Evolutionary conservation across 1,140 invertebrate genomes (phyloP).

Genomic region (Campoletis sonorensis): DNA sequence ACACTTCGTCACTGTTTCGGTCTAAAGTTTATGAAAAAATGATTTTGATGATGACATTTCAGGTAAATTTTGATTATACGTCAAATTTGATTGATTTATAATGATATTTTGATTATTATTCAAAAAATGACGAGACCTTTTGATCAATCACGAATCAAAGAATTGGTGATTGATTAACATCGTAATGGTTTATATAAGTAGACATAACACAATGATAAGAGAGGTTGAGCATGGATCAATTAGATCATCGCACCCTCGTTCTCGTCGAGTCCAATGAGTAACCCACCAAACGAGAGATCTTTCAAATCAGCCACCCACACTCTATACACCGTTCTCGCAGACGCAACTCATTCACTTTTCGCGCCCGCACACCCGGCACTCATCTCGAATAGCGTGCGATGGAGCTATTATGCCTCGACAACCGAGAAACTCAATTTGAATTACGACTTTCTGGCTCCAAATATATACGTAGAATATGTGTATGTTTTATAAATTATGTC

Average conservation of each 20-base stretch:
- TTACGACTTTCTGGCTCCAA: constrained; percentile 57
- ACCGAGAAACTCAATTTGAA: constrained; percentile 70
- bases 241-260: constrained; percentile 70
- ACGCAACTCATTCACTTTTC: constrained; percentile 4
- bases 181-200: too few relatives aligned
- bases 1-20: too few relatives aligned
- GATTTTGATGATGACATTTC: too few relatives aligned
- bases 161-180: neutral
- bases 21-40: too few relatives aligned
- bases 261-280: neutral
- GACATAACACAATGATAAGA: neutral
- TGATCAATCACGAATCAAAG: too few relatives aligned
- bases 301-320: constrained; percentile 56
- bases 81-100: too few relatives aligned
- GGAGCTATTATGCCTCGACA: constrained; percentile 65
- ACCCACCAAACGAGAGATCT: constrained; percentile 55
- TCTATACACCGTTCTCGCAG: constrained; percentile 45
- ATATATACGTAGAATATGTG: neutral
- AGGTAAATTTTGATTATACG: too few relatives aligned
- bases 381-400: constrained; percentile 63
- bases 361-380: constrained; percentile 32
- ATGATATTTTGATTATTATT: too few relatives aligned
- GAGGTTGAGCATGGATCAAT: constrained; percentile 63
- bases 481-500: too few relatives aligned
- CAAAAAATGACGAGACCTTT: too few relatives aligned